Evolutionary conservation across 2,888 invertebrate genomes (phyloP).

Genomic region (Esperia sulphurella): DNA sequence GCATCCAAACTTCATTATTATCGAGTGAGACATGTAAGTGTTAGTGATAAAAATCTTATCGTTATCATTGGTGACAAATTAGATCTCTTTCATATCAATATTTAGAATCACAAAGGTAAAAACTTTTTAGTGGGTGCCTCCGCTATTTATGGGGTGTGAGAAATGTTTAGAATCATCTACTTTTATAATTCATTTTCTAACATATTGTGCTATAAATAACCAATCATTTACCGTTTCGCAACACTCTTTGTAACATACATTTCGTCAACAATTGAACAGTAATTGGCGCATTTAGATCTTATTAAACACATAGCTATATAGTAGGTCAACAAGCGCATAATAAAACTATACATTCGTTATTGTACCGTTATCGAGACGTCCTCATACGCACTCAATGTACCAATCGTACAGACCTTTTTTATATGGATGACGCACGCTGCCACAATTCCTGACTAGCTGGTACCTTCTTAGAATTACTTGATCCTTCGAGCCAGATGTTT

Average conservation of each 20-base stretch:
- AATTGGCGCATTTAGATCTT: slow-evolving; percentile 20
- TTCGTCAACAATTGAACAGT: background rate
- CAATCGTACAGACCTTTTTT: slow-evolving; percentile 33
- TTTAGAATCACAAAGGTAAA: too few species aligned
- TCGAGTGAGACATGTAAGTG: too few species aligned
- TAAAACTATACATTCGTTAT: slow-evolving; percentile 39
- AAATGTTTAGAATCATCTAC: background rate
- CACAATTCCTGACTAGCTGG: slow-evolving; percentile 25
- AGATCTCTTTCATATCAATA: too few species aligned
- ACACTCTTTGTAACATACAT: background rate
- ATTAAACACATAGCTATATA: slow-evolving; percentile 17
- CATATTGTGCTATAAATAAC: background rate
- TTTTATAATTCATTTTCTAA: background rate
- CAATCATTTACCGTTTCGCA: background rate
- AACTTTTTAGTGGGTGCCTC: too few species aligned
- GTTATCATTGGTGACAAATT: too few species aligned
- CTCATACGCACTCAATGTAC: slow-evolving; percentile 28
- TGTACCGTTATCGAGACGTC: slow-evolving; percentile 50
- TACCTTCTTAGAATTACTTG: slow-evolving; percentile 28
- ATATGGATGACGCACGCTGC: slow-evolving; percentile 51
- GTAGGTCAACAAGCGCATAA: slow-evolving; percentile 24
- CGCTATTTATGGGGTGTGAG: too few species aligned
- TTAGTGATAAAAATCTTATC: too few species aligned
- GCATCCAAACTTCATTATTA: too few species aligned
- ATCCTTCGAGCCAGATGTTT: slow-evolving; percentile 25